Evolutionary conservation across 2,888 invertebrate genomes (phyloP), one percentile per base, ranked within the genome.

Genomic region (Neoascia interrupta): DNA sequence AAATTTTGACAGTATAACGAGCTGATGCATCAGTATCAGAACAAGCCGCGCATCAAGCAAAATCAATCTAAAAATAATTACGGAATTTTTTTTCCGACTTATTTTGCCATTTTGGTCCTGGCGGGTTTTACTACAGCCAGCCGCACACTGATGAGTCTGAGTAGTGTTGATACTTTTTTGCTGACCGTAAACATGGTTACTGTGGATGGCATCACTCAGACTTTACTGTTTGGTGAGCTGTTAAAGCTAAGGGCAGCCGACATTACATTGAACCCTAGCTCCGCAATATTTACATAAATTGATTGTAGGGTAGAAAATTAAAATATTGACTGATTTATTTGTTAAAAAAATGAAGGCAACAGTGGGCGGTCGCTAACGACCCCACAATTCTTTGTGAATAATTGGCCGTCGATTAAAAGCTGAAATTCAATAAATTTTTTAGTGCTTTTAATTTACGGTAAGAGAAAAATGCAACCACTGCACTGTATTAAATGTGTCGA

Each of bases 11-110:
- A 36, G 39, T 26, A 69, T 61, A 69, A 69, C 69, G 54, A 75
- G 69, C 74, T 69, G 69, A 75, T 75, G 39, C 74, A 69, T 69
- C 74, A 68, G 31, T 60, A 49, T 75, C 39, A 54, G 61, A 39
- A 39, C 11, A 11, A 60, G 41, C 41, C 34, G 51, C 21, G 19
- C 53, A n/a, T 68, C 39, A 47, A 16, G 19, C 47, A 21, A 69
- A 75, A 74, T 69, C 74, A 74, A 74, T 74, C 69, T 61, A 74
- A 75, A 69, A 69, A 61, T 61, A 75, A 69, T 75, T 69, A 74
- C 61, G 43, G 19, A n/a, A 10, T 54, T 75, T 74, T 53, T 64
- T 64, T 8, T 23, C 26, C 15, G 19, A 13, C 21, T 8, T 11
- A n/a, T 8, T 26, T 23, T 28, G 18, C 15, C 11, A 47, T 26